phyloP scores from a whole-genome alignment of 2,113 vertebrate species.

The Anser cygnoides region DNA sequence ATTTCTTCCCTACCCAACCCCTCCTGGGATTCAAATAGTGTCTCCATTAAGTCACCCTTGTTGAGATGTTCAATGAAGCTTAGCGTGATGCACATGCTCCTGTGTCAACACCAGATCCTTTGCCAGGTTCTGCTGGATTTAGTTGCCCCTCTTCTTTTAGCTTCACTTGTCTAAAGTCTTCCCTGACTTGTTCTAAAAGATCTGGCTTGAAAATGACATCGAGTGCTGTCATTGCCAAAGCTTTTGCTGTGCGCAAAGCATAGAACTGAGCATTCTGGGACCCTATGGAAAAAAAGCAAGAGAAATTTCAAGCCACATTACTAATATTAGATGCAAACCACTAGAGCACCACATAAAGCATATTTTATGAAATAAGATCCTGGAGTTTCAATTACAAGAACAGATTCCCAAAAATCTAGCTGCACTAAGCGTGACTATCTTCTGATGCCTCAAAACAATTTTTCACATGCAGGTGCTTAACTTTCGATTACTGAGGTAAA shows the following conservation, averaged over 20 bases:
- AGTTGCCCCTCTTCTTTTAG: slow-evolving; percentile 74
- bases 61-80: not conserved
- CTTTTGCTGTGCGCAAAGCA: slow-evolving; percentile 84
- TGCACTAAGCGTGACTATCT: not conserved
- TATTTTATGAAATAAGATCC: not conserved
- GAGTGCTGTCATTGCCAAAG: slow-evolving; percentile 89
- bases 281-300: slow-evolving; percentile 62
- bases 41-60: not conserved
- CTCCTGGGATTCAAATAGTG: not conserved
- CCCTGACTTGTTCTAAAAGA: slow-evolving; percentile 78
- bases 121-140: slow-evolving; percentile 41
- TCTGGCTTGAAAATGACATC: slow-evolving; percentile 85
- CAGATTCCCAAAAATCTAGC: not conserved
- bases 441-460: not conserved
- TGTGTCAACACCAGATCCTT: not conserved
- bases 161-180: slow-evolving; percentile 81
- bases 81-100: slow-evolving; percentile 27
- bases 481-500: not conserved
- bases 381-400: not conserved
- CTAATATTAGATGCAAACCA: not conserved
- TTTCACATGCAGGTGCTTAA: not conserved
- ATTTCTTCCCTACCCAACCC: slow-evolving; percentile 29
- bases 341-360: not conserved
- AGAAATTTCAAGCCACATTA: not conserved
- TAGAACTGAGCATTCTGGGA: slow-evolving; percentile 87